phyloP scores from a whole-genome alignment of 2,797 vertebrate genomes.

The Lacerta agilis region DNA sequence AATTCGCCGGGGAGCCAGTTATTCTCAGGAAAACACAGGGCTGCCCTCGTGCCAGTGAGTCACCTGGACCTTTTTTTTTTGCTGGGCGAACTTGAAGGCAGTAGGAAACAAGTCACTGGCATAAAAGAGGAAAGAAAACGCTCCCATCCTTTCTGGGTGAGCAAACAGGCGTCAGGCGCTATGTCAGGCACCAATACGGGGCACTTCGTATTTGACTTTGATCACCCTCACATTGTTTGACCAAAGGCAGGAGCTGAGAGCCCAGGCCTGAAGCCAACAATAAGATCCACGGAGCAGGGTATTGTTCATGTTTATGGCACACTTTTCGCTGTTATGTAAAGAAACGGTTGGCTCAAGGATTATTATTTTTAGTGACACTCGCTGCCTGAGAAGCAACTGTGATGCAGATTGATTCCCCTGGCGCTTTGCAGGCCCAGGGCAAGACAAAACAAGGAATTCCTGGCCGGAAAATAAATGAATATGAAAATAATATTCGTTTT shows the following conservation, averaged over 20 bases:
- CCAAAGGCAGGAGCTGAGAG: constrained; percentile 62
- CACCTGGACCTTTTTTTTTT: constrained; percentile 54
- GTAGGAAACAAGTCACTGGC: constrained; percentile 58
- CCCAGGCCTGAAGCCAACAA: constrained; percentile 51
- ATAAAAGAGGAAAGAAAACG: constrained; percentile 35
- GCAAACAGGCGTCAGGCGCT: constrained; percentile 12
- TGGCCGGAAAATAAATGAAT: no score
- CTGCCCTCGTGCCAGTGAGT: constrained; percentile 44
- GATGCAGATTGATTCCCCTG: neutral
- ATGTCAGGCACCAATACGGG: neutral
- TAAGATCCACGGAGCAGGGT: constrained; percentile 32
- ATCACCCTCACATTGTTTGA: constrained; percentile 66
- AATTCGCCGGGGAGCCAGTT: constrained; percentile 57
- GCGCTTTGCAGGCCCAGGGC: neutral
- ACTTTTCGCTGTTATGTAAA: accelerated
- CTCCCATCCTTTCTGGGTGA: constrained; percentile 46
- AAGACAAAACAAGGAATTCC: no score
- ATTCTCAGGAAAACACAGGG: constrained; percentile 48
- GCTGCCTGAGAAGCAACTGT: constrained; percentile 37
- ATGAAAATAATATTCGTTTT: no score
- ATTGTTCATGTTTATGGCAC: constrained; percentile 37
- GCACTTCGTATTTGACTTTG: constrained; percentile 46
- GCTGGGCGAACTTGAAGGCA: neutral
- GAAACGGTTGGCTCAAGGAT: constrained; percentile 4
- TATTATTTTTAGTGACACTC: constrained; percentile 59